Conservation (phyloP, 2,113 vertebrate species). For the Notiomystis cincta region DNA sequence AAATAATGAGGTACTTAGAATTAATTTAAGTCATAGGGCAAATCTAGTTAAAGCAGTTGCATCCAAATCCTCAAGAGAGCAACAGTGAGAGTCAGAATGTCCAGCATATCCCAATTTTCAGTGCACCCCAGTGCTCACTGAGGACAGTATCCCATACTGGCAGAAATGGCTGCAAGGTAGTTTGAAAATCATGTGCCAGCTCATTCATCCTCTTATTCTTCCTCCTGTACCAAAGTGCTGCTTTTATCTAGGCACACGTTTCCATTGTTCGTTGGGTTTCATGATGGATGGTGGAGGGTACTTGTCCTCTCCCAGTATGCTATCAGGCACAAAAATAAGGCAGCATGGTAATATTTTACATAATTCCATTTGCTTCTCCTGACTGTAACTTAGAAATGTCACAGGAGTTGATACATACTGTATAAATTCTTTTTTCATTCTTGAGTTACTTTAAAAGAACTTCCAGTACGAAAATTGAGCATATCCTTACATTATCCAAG, state of each 20-base stretch:
- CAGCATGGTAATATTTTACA: not conserved
- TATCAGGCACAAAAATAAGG: not conserved
- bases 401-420: not conserved
- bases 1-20: not conserved
- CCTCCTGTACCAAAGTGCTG: not conserved
- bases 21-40: not conserved
- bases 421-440: not conserved
- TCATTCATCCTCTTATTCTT: not conserved
- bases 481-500: not conserved
- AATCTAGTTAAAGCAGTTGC: not conserved
- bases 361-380: not conserved
- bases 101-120: not conserved
- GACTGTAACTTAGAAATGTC: not conserved
- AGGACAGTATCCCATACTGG: not conserved
- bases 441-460: not conserved
- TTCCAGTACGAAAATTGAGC: not conserved
- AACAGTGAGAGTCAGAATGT: not conserved
- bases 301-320: rapidly evolving
- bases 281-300: not conserved
- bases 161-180: not conserved
- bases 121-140: not conserved
- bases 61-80: not conserved
- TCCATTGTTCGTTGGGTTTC: not conserved
- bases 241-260: not conserved
- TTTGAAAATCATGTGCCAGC: not conserved